Base-by-base conservation (phyloP, 1,140 invertebrate species). In the Solenopsis invicta region DNA sequence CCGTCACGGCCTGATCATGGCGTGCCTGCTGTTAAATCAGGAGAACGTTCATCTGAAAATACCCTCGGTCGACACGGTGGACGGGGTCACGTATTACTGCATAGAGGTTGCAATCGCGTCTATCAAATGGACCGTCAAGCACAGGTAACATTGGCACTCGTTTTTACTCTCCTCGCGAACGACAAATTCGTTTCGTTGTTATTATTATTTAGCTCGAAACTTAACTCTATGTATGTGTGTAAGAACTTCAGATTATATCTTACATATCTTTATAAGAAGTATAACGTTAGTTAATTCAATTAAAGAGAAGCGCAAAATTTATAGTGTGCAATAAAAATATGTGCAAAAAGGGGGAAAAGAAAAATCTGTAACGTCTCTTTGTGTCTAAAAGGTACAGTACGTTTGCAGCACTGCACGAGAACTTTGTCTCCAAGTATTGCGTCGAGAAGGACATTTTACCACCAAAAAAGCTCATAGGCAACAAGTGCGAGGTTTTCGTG, bases 401-500 rank as follows among this genome's bases (percentile, higher is more conserved):
- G 90, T 99, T 99, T 95, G 97, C 97, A 75, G 97, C 98, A 61
- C 96, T 99, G 6, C 98, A 99, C 93, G 97, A 98, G 18, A 97
- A 97, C 92, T 96, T 99, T 9, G 97, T 98, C 0, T 90, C 95
- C 29, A 97, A 98, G 88, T 97, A 98, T 93, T 97, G 98, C 21
- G 97, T 98, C 1, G 96, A 97, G 29, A 98, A 98, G 93, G 98
- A 98, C 90, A 96, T 98, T 77, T 93, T 99, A 16, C 99, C 99
- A 21, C 98, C 98, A 5, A 99, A 99, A 94, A 99, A 99, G 95
- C 96, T 99, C 0, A 97, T 98, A 91, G 97, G 97, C 0, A 98
- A 97, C 89, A 97, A 97, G 89, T 97, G 96, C 90, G 98, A 98
- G 16, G 95, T 96, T 21, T 99, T 99, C 93, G 96, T 99, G 29